Conservation (phyloP, 2,113 vertebrate genomes). For the Oriolus oriolus region DNA sequence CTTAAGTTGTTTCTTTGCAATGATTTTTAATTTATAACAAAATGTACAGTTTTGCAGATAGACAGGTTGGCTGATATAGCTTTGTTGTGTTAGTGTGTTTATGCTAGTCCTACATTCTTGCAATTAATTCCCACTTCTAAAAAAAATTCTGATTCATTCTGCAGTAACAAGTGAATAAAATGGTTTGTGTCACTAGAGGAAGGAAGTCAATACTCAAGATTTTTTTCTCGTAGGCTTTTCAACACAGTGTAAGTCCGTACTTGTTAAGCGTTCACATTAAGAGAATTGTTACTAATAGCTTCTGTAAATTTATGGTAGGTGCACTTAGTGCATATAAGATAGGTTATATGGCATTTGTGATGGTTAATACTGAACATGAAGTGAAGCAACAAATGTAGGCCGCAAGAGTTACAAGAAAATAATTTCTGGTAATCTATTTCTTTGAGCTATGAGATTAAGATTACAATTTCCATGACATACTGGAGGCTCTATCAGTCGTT, state of each 20-base stretch:
- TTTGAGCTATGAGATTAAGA: slow-evolving; percentile 15
- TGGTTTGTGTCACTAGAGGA: not conserved
- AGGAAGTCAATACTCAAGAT: not conserved
- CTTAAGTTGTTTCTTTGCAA: not conserved
- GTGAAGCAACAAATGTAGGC: not conserved
- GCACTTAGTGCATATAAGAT: not conserved
- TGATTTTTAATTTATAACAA: not conserved
- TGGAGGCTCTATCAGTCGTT: not conserved
- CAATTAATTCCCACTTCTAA: not conserved
- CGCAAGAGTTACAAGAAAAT: not conserved
- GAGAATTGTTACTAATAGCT: not conserved
- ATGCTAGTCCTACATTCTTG: not conserved
- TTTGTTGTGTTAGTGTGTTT: not conserved
- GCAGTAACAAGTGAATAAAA: not conserved
- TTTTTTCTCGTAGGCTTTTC: not conserved
- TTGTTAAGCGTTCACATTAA: not conserved
- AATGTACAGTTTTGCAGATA: not conserved
- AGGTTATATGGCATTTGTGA: not conserved
- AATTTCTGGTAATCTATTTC: not conserved
- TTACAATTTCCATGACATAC: slow-evolving; percentile 32
- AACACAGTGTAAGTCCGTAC: not conserved
- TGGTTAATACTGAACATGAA: not conserved
- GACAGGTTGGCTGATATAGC: fast-evolving
- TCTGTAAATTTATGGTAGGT: not conserved
- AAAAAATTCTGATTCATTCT: not conserved